Base-by-base conservation (phyloP, 1,140 invertebrate genomes). In the Ips typographus region DNA sequence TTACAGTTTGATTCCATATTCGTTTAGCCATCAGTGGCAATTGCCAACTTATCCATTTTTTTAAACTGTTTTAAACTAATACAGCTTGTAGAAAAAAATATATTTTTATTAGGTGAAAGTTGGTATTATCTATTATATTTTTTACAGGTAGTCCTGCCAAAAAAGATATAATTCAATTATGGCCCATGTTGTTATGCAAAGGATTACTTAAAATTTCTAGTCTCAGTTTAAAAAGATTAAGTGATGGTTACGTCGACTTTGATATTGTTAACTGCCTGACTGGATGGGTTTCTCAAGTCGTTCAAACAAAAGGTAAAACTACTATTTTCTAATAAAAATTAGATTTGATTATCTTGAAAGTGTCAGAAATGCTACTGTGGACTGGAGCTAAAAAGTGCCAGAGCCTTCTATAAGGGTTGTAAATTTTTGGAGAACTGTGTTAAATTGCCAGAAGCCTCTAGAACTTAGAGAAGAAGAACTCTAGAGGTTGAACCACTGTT, bases 181-280 rank as follows among this genome's bases (percentile, higher is more conserved):
- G 79, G 79, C 77, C 79, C 2, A 71, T 74, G 41, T 42, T 80
- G 38, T 58, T 80, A 40, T 68, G 68, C n/a, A 79, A 79, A 72
- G 79, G 70, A n/a, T 61, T 80, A 3, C 49, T 80, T 38, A 79
- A 79, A 70, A 40, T 80, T 8, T 75, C 76, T 3, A 73, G 68
- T 56, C 55, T 80, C 8, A 75, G 71, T 41, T 75, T 71, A 73
- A 22, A 22, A 22, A 22, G 22, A 22, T 22, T 22, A 22, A 73
- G 67, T 4, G 22, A 72, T 1, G 75, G 77, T 55, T 41, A 75
- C 2, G 43, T 71, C 3, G 76, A 79, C 59, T 77, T 77, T 69
- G 73, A 75, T 71, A 71, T 78, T 6, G 72, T 79, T 40, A 64
- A 71, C 37, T 75, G 69, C 62, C 56, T 80, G n/a, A 79, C 77